These are phyloP conservation scores for Sepiola atlantica DNA, from an alignment of 2,888 invertebrate genomes.

Conservation along the genomic window DNA sequence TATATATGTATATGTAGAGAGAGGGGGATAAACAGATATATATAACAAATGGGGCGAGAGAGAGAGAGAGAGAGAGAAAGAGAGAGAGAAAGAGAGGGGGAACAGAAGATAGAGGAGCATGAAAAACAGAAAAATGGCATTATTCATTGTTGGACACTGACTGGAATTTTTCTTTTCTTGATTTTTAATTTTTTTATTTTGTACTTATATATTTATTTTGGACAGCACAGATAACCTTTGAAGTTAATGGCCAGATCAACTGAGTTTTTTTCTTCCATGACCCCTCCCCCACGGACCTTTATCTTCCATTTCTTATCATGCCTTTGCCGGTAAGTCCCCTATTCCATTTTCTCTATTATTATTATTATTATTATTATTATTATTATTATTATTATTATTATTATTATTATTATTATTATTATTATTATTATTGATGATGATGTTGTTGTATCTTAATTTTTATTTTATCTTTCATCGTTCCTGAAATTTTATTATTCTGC, in stretches of 20 bases:
- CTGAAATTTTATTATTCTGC: background rate
- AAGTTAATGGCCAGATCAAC: slow-evolving; percentile 12
- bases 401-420: no score
- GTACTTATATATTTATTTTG: background rate
- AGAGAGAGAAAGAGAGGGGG: background rate
- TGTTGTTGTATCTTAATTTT: no score
- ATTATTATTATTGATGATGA: no score
- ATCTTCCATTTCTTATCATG: background rate
- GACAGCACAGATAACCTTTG: background rate
- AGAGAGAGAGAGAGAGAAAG: background rate
- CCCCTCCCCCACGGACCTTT: background rate
- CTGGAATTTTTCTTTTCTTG: background rate
- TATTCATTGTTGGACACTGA: background rate
- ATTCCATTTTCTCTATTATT: background rate
- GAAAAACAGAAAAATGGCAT: slow-evolving; percentile 7
- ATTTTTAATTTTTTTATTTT: background rate
- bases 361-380: background rate
- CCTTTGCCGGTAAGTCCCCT: background rate
- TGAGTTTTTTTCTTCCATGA: background rate
- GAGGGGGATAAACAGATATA: no score
- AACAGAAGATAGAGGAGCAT: background rate
- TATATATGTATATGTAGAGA: no score
- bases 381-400: no score
- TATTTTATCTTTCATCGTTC: background rate
- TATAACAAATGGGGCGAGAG: background rate